Conservation (phyloP, 2,797 vertebrate genomes). For the Gymnothorax reevesii region DNA sequence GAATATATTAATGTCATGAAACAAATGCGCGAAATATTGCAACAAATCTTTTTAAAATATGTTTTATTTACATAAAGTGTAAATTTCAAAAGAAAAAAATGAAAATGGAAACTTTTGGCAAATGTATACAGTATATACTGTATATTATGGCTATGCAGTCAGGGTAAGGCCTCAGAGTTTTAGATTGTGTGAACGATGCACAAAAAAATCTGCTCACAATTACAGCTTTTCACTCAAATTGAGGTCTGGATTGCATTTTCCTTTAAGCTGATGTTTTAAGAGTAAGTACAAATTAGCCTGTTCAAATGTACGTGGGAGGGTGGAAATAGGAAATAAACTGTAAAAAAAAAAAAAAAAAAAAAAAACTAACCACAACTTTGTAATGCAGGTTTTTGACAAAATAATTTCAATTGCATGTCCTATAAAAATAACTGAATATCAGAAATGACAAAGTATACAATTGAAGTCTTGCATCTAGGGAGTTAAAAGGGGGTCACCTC, state of each 20-base stretch:
- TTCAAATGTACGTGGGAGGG: too few species aligned
- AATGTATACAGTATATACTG: not conserved
- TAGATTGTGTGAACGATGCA: not conserved
- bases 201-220: not conserved
- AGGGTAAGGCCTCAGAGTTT: not conserved
- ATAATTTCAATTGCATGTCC: not conserved
- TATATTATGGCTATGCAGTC: not conserved
- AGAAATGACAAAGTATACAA: slow-evolving; percentile 17
- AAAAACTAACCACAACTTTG: not conserved
- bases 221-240: not conserved
- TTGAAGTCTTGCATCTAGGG: slow-evolving; percentile 1
- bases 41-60: not conserved
- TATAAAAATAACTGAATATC: slow-evolving; percentile 16
- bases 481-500: slow-evolving; percentile 29
- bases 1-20: not conserved
- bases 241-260: not conserved
- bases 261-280: not conserved
- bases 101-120: slow-evolving; percentile 5
- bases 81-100: slow-evolving; percentile 10
- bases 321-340: not conserved
- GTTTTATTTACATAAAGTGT: not conserved
- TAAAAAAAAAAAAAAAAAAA: slow-evolving; percentile 32
- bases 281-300: too few species aligned
- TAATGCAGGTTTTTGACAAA: not conserved
- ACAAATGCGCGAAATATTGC: not conserved